These are phyloP conservation scores for Cichlasoma orientale DNA, from an alignment of 2,797 vertebrate genomes.

Conservation along the genomic window DNA sequence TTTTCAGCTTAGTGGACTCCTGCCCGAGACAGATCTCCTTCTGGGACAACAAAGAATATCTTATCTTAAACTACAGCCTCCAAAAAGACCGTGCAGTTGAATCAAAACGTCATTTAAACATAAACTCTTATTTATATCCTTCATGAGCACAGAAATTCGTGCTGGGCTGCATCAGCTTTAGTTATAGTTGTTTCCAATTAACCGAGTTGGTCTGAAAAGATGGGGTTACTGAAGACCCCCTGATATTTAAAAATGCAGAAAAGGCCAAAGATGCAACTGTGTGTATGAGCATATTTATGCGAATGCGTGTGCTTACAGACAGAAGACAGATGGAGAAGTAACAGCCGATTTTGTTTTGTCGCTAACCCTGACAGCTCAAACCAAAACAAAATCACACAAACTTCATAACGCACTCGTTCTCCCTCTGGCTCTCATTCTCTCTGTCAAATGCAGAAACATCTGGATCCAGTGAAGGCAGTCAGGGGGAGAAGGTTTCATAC, in stretches of 20 bases:
- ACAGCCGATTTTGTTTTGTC: conserved; percentile 61
- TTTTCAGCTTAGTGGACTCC: not conserved
- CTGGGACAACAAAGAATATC: not conserved
- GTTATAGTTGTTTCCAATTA: not conserved
- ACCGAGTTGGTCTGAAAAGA: conserved; percentile 25
- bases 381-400: conserved; percentile 69
- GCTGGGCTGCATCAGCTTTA: not conserved
- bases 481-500: conserved; percentile 47
- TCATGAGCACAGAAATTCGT: not conserved
- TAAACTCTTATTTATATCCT: not conserved
- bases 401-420: conserved; percentile 35
- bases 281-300: not conserved
- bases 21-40: too few relatives aligned
- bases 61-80: not conserved
- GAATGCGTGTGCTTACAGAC: not conserved
- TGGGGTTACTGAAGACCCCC: conserved; percentile 18
- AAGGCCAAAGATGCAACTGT: not conserved
- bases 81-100: not conserved
- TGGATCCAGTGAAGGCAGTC: conserved; percentile 71
- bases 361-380: conserved; percentile 62
- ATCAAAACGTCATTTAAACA: not conserved
- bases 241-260: conserved; percentile 3
- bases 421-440: conserved; percentile 14
- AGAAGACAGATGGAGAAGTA: conserved; percentile 37
- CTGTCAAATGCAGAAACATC: conserved; percentile 64